Conservation (phyloP, 2,888 invertebrate genomes). For the Drosophila mulleri region DNA sequence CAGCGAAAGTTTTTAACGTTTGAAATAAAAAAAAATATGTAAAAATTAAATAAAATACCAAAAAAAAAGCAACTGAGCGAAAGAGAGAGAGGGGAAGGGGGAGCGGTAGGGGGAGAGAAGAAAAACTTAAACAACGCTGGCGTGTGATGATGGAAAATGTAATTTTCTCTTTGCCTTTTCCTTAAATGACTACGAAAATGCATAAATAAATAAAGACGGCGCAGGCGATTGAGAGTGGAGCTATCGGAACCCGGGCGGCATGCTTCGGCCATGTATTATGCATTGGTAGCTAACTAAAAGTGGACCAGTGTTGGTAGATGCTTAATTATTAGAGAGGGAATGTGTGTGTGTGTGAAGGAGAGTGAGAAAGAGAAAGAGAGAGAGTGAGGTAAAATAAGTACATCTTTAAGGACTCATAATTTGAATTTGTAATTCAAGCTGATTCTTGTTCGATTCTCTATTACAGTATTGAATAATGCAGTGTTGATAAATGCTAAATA, state of each 20-base stretch:
- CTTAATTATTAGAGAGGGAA: neutral
- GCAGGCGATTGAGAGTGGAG: neutral
- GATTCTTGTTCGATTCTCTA: neutral
- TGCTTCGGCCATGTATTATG: conserved; percentile 12
- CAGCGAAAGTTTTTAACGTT: conserved; percentile 49
- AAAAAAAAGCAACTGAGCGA: conserved; percentile 11
- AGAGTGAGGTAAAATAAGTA: no score
- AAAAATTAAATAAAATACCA: neutral
- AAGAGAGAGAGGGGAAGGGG: neutral
- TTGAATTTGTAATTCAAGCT: neutral
- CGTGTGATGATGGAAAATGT: conserved; percentile 35
- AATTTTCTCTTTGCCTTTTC: conserved; percentile 9
- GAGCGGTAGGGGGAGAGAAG: neutral
- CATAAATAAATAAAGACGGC: conserved; percentile 43
- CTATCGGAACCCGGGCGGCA: neutral
- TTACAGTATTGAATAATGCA: neutral
- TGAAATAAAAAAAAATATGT: conserved; percentile 9
- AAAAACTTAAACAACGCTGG: conserved; percentile 31
- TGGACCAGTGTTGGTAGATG: conserved; percentile 26
- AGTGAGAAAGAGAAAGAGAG: neutral
- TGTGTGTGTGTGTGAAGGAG: neutral
- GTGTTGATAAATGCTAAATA: neutral
- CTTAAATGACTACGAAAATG: conserved; percentile 21
- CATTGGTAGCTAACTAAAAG: conserved; percentile 3
- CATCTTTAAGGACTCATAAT: neutral